Evolutionary conservation across 1,140 invertebrate species (phyloP).

Genomic region (Lamellibrachia luymesi): DNA sequence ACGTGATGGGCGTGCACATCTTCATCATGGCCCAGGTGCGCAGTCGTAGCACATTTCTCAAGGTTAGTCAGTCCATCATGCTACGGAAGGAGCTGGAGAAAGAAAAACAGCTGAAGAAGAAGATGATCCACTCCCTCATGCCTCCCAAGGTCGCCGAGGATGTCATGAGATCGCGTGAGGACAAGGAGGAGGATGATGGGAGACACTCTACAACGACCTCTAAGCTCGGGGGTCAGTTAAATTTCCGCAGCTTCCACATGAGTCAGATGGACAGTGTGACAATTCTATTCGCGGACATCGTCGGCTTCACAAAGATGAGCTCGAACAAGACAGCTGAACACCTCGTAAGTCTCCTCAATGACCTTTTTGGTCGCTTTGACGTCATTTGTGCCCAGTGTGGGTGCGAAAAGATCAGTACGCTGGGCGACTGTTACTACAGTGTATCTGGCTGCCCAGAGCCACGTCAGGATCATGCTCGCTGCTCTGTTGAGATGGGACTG

Average conservation of each 20-base stretch:
- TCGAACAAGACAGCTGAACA: conserved; percentile 77
- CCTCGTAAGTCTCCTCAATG: conserved; percentile 88
- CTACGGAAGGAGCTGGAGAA: conserved; percentile 84
- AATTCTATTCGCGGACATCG: conserved; percentile 97
- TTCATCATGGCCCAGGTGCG: conserved; percentile 81
- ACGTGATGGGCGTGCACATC: conserved; percentile 89
- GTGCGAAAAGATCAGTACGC: conserved; percentile 67
- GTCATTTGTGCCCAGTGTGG: conserved; percentile 70
- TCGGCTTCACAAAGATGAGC: conserved; percentile 96
- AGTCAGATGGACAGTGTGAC: conserved; percentile 78
- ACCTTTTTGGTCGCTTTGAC: conserved; percentile 95
- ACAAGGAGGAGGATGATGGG: conserved; percentile 36
- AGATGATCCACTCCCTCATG: conserved; percentile 97
- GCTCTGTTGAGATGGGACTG: conserved; percentile 92
- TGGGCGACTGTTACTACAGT: conserved; percentile 91
- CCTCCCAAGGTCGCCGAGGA: conserved; percentile 78
- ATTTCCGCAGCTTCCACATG: conserved; percentile 79
- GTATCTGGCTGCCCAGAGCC: conserved; percentile 87
- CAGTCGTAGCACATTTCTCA: conserved; percentile 93
- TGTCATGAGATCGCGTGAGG: conserved; percentile 29
- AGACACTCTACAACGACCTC: conserved; percentile 34
- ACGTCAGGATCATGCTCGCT: conserved; percentile 84
- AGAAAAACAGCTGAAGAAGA: conserved; percentile 92
- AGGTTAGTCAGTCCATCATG: conserved; percentile 87
- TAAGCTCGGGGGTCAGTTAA: conserved; percentile 31